Conservation (phyloP, 2,113 vertebrate species). For the Pterocles burchelli region DNA sequence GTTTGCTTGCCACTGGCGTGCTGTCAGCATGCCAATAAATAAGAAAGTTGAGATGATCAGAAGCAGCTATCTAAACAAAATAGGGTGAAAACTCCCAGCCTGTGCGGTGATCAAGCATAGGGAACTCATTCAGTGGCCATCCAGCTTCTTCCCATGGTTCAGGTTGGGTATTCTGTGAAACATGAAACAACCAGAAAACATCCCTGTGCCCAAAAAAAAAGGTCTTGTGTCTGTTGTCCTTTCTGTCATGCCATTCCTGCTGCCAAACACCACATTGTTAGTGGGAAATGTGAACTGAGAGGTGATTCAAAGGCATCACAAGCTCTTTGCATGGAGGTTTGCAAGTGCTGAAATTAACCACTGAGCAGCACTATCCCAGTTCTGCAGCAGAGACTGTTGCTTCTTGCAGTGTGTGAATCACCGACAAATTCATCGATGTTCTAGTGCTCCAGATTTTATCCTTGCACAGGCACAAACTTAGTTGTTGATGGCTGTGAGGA, state of each 20-base stretch:
- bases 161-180: background rate
- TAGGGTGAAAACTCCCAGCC: constrained; percentile 32
- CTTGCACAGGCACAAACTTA: background rate
- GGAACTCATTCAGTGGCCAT: background rate
- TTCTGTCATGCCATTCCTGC: background rate
- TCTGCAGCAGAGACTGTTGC: background rate
- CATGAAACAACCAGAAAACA: background rate
- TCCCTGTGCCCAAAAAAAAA: background rate
- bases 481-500: background rate
- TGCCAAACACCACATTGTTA: background rate
- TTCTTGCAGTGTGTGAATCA: background rate
- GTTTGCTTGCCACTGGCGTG: constrained; percentile 56
- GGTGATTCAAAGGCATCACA: background rate
- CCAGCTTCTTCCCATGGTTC: background rate
- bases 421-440: background rate
- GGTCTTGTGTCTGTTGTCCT: background rate
- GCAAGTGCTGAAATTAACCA: background rate
- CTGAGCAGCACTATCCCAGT: background rate
- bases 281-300: background rate
- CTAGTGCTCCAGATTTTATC: background rate
- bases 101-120: background rate
- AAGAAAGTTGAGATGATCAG: constrained; percentile 44
- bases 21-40: constrained; percentile 46
- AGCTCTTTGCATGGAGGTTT: background rate
- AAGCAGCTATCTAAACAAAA: constrained; percentile 49